A percentile compares a stretch with the other conserved stretches of the same genome.
phyloP scores from a whole-genome alignment of 2,113 vertebrate species.

The Rhinogobius similis region DNA sequence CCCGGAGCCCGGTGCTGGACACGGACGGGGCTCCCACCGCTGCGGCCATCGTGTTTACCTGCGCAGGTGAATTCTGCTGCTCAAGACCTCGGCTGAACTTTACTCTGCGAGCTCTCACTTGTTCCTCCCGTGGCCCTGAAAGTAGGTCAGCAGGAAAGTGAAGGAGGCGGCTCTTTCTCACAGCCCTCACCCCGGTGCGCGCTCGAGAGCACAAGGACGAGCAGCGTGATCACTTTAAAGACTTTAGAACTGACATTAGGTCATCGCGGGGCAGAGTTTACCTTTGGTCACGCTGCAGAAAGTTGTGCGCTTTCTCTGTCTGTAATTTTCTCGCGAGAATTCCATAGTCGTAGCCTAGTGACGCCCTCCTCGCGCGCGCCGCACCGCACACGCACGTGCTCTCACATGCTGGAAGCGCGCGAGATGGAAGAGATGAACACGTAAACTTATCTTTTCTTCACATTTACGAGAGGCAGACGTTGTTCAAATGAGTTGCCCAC shows the following conservation, averaged over 20 bases:
- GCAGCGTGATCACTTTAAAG: too few species aligned
- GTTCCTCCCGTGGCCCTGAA: neutral
- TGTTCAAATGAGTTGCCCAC: neutral
- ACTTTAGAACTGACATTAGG: neutral
- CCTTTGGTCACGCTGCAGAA: neutral
- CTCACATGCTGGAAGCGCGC: too few species aligned
- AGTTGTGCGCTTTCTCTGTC: rapidly evolving
- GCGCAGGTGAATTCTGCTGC: constrained; percentile 37
- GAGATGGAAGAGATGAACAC: neutral
- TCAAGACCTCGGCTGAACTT: neutral
- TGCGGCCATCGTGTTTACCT: constrained; percentile 44
- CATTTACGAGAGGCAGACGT: neutral
- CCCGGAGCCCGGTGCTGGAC: constrained; percentile 73
- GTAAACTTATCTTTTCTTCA: neutral
- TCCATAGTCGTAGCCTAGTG: neutral
- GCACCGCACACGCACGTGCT: too few species aligned
- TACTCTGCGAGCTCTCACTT: neutral
- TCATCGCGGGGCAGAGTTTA: neutral
- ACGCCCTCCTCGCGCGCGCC: constrained; percentile 6
- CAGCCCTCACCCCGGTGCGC: neutral
- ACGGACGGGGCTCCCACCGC: constrained; percentile 19
- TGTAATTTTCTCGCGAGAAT: constrained; percentile 45
- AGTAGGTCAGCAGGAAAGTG: constrained; percentile 35
- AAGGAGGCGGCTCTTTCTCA: neutral
- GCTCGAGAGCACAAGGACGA: neutral